A percentile compares a stretch with the other conserved stretches of the same genome.
Conservation (phyloP, 2,797 vertebrate genomes). For the Sebastes flavidus region DNA sequence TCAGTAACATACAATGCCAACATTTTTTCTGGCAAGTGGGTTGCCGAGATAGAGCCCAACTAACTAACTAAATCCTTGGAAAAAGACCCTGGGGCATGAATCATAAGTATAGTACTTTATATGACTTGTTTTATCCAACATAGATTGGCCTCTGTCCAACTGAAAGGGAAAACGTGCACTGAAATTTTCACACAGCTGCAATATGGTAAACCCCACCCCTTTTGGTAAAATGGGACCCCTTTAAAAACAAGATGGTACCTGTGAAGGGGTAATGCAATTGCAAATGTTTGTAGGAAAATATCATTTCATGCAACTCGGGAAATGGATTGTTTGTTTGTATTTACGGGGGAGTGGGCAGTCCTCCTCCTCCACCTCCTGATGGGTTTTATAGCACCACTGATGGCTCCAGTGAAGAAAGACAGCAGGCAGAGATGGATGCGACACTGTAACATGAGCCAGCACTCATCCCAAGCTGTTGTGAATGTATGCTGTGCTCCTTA, state of each 20-base stretch:
- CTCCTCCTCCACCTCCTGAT: not conserved
- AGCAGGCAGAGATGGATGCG: constrained; percentile 40
- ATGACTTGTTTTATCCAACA: not conserved
- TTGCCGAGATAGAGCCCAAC: not conserved
- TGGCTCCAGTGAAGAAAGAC: constrained; percentile 19
- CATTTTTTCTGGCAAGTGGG: too few species aligned
- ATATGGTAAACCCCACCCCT: not conserved
- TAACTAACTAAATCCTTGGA: not conserved
- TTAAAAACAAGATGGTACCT: not conserved
- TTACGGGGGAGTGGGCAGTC: not conserved
- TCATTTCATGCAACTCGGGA: not conserved
- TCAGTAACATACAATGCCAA: too few species aligned
- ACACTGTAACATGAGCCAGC: constrained; percentile 34
- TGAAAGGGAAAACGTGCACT: not conserved
- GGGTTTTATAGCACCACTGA: constrained; percentile 28
- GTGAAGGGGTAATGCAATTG: not conserved
- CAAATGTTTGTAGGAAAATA: not conserved
- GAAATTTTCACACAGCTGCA: not conserved
- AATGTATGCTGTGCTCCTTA: constrained; percentile 1
- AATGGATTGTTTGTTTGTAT: constrained; percentile 6
- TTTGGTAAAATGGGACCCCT: not conserved
- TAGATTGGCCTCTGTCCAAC: not conserved
- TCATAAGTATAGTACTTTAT: not conserved
- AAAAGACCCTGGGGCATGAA: not conserved
- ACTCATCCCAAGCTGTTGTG: constrained; percentile 26